phyloP scores from a whole-genome alignment of 2,113 vertebrate species.

The Sapayoa aenigma region DNA sequence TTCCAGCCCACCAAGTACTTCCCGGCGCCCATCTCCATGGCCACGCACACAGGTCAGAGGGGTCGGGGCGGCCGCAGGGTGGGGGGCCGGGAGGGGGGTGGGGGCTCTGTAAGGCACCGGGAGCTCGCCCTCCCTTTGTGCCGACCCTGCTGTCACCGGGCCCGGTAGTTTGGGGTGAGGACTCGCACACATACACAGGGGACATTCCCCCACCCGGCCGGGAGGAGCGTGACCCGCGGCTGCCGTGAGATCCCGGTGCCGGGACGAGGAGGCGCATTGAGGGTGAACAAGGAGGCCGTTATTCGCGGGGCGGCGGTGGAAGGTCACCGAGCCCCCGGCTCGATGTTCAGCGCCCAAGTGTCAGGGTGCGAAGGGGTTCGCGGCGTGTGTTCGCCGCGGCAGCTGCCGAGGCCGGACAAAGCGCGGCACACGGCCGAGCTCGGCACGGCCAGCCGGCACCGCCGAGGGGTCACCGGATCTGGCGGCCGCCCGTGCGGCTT shows the following conservation, averaged over 20 bases:
- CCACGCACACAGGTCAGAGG: slow-evolving; percentile 92
- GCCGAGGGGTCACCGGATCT: not conserved
- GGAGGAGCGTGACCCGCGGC: not conserved
- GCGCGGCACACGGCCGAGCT: not conserved
- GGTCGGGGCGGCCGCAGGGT: not conserved
- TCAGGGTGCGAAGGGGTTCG: slow-evolving; percentile 80
- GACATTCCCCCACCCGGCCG: not conserved
- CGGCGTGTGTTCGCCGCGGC: slow-evolving; percentile 74
- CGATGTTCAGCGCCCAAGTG: slow-evolving; percentile 75
- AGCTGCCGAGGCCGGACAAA: slow-evolving; percentile 63
- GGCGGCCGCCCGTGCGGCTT: not conserved
- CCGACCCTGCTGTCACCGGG: not conserved
- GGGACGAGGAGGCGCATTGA: slow-evolving; percentile 30
- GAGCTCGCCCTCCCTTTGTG: not conserved
- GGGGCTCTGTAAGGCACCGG: not conserved
- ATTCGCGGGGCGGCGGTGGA: not conserved
- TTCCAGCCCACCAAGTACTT: slow-evolving; percentile 95
- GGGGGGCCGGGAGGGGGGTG: not conserved
- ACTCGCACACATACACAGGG: not conserved
- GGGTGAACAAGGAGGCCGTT: slow-evolving; percentile 43
- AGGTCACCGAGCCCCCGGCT: not conserved
- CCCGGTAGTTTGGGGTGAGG: not conserved
- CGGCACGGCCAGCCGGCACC: not conserved
- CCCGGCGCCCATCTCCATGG: slow-evolving; percentile 92
- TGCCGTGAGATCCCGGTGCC: not conserved